phyloP scores from a whole-genome alignment of 2,888 invertebrate genomes.

The Limnephilus auricula region DNA sequence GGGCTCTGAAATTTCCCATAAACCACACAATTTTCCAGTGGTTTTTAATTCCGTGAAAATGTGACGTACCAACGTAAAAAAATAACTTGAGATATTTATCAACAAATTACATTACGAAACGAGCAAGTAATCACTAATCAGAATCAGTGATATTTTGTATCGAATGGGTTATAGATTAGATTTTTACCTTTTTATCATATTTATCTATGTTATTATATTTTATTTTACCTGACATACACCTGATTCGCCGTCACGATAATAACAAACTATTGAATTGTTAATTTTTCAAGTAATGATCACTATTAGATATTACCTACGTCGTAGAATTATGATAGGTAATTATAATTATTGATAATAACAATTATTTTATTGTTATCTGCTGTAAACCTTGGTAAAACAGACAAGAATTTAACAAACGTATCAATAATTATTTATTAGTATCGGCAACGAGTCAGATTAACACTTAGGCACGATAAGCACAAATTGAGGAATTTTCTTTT shows the following conservation, averaged over 20 bases:
- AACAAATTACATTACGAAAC: neutral
- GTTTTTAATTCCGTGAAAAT: neutral
- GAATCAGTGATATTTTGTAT: neutral
- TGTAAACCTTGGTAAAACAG: neutral
- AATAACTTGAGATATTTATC: neutral
- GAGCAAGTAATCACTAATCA: neutral
- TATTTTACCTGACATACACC: neutral
- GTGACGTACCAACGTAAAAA: neutral
- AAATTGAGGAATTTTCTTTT: neutral
- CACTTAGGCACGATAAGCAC: neutral
- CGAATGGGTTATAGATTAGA: neutral
- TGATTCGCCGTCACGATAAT: neutral
- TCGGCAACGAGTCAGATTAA: neutral
- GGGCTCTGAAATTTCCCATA: neutral
- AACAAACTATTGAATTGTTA: neutral
- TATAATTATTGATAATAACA: neutral
- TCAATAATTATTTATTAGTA: neutral
- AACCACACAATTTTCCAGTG: neutral
- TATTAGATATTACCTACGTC: neutral
- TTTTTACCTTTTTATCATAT: neutral
- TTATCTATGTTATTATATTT: neutral
- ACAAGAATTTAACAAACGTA: neutral
- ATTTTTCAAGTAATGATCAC: neutral
- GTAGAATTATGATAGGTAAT: neutral
- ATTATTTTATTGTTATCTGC: neutral